Conservation (phyloP, 2,888 invertebrate genomes). For the Gerosis bhagava region DNA sequence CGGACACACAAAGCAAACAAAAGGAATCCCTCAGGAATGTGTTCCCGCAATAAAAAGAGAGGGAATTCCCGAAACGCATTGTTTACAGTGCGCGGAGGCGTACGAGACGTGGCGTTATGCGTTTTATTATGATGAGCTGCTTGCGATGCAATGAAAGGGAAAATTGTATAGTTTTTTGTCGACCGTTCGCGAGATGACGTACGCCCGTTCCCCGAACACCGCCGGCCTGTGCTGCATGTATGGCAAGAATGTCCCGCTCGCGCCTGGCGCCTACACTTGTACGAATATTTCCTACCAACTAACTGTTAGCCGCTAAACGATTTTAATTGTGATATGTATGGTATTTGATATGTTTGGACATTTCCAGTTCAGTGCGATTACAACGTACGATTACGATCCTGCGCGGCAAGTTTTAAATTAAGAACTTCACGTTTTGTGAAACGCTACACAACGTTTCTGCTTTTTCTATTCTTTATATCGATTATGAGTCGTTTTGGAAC, state of each 20-base stretch:
- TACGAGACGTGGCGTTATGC: constrained; percentile 58
- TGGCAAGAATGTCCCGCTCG: constrained; percentile 46
- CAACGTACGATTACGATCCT: too few relatives aligned
- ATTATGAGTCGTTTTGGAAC: too few relatives aligned
- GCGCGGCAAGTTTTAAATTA: too few relatives aligned
- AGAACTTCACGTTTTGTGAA: too few relatives aligned
- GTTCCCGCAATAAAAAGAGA: constrained; percentile 69
- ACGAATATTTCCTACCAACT: constrained; percentile 44
- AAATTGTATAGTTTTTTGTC: constrained; percentile 74
- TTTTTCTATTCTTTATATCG: too few relatives aligned
- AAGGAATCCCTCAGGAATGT: constrained; percentile 80
- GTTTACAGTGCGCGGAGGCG: constrained; percentile 64
- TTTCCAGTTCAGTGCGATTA: too few relatives aligned
- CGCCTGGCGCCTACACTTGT: constrained; percentile 34
- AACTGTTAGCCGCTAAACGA: too few relatives aligned
- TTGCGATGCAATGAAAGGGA: constrained; percentile 75
- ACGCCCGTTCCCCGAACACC: constrained; percentile 63
- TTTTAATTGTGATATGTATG: too few relatives aligned
- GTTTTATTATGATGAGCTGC: constrained; percentile 63
- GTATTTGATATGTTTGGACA: too few relatives aligned
- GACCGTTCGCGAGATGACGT: constrained; percentile 56
- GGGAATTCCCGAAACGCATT: constrained; percentile 79
- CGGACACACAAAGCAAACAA: constrained; percentile 74
- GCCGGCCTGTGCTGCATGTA: constrained; percentile 47
- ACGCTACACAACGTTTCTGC: too few relatives aligned